Evolutionary conservation across 2,113 vertebrate genomes (phyloP).

Genomic region (Protobothrops flavoviridis): DNA sequence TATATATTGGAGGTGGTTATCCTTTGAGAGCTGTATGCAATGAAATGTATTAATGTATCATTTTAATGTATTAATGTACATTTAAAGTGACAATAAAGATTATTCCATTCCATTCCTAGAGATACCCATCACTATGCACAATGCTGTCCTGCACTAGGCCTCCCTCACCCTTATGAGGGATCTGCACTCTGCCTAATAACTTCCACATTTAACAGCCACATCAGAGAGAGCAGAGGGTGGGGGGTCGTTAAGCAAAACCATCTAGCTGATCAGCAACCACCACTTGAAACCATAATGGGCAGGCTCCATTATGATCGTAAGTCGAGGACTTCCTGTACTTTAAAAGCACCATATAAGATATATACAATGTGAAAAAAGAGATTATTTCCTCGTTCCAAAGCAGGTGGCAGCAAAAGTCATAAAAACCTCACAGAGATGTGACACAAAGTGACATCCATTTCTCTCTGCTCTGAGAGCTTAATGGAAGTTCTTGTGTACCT

Average conservation of each 20-base stretch:
- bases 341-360: not conserved
- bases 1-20: too few species aligned
- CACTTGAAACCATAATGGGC: not conserved
- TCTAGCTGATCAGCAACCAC: not conserved
- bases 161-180: not conserved
- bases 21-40: too few species aligned
- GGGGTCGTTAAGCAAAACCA: not conserved
- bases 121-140: not conserved
- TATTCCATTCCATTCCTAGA: too few species aligned
- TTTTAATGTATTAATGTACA: too few species aligned
- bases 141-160: not conserved
- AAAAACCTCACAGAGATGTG: not conserved
- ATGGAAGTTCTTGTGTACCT: not conserved
- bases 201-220: not conserved
- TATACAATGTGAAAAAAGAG: not conserved
- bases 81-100: too few species aligned
- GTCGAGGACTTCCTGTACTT: not conserved
- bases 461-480: not conserved
- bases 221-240: not conserved
- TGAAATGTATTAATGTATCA: too few species aligned
- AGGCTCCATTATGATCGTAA: rapidly evolving
- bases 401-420: not conserved
- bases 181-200: not conserved
- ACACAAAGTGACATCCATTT: not conserved
- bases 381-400: not conserved